Base-by-base conservation (phyloP, 2,888 invertebrate genomes). In the Nemoura dubitans region DNA sequence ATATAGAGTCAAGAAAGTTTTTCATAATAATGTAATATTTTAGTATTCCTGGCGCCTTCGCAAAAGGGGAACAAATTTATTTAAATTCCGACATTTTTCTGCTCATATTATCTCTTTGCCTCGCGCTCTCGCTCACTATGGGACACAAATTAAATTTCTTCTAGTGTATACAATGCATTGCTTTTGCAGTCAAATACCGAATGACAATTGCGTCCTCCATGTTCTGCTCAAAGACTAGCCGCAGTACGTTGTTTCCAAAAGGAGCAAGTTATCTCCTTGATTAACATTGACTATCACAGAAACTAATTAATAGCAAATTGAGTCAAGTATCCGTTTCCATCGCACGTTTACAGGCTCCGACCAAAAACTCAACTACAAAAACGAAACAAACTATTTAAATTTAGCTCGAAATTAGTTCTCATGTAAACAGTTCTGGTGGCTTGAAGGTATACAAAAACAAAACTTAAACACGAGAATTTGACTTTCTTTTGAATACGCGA, bases 291-390 rank as follows among this genome's bases (percentile, higher is more conserved):
- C 16, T 2, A 59, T 1, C 6, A 1, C 10, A 28, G 14, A 26
- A 78, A 78, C 78, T 25, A 78, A 78, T 78, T 78, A 78, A 78
- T 78, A 2, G 78, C 5, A 78, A 27, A 78, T 78, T 28, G 78
- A 78, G 28, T 14, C 78, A 78, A 78, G 78, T 27, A 78, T 78
- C 27, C 0, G 5, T 21, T 78, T 78, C 7, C 16, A 10, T 78
- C 78, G 26, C 78, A 16, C 3, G 36, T 36, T 6, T 59, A 78
- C 78, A 78, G 25, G 7, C 7, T 26, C 27, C 7, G 25, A 78
- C 10, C 78, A 6, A 59, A 59, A 59, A 59, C 10, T 3, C 28
- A 78, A 78, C 5, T 27, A 78, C 78, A 78, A 78, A n/a, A 78
- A 26, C 78, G 78, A 78, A 26, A 27, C 6, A 26, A 28, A 78